These are phyloP conservation scores for Lamprologus tigripictilis DNA, from an alignment of 2,113 vertebrate genomes.

Conservation along the genomic window DNA sequence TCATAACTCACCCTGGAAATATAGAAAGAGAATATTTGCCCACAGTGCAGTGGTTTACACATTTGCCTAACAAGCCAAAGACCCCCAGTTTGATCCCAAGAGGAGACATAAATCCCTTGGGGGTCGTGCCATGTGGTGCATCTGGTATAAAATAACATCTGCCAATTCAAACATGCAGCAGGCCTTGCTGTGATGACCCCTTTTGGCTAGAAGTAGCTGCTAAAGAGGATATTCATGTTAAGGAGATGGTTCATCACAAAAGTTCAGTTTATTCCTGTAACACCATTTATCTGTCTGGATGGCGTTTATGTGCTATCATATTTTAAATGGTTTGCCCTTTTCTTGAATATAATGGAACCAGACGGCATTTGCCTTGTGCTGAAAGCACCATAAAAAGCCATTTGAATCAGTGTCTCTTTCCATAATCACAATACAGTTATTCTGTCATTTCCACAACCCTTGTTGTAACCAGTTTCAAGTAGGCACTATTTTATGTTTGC, in stretches of 20 bases:
- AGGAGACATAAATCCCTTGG: not conserved
- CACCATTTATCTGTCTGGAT: not conserved
- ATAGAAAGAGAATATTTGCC: not conserved
- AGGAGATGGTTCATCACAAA: not conserved
- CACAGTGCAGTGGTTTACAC: not conserved
- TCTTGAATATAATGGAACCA: not conserved
- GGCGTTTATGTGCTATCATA: not conserved
- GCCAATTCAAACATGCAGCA: not conserved
- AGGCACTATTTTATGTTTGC: not conserved
- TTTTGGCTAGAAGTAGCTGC: not conserved
- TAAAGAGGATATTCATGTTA: not conserved
- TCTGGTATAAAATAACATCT: not conserved
- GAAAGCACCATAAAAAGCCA: not conserved
- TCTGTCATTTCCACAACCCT: not conserved
- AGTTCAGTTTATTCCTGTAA: not conserved
- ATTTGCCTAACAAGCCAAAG: not conserved
- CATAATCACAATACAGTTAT: not conserved
- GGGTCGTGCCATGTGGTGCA: not conserved
- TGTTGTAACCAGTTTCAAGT: not conserved
- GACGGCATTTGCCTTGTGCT: not conserved
- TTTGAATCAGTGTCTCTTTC: accelerated
- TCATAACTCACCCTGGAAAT: not conserved
- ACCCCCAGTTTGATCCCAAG: not conserved
- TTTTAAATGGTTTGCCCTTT: not conserved
- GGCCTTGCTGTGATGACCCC: accelerated